Evolutionary conservation across 2,888 invertebrate genomes (phyloP).

Genomic region (Hirtodrosophila alboralis): DNA sequence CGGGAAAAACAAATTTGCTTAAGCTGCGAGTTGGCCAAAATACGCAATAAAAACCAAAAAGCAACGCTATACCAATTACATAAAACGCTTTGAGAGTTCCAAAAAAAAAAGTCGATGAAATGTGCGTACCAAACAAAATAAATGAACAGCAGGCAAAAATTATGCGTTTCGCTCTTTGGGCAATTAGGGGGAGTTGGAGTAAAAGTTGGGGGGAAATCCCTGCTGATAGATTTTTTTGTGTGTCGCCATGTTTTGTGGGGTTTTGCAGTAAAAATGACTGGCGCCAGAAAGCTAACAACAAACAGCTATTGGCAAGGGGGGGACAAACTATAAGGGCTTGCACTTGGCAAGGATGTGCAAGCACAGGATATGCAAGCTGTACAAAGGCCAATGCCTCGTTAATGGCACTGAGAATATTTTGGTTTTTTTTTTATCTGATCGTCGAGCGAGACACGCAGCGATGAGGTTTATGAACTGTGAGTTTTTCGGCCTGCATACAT

Average conservation of each 20-base stretch:
- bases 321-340: constrained; percentile 31
- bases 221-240: constrained; percentile 16
- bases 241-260: constrained; percentile 43
- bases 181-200: constrained; percentile 34
- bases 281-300: constrained; percentile 68
- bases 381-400: constrained; percentile 71
- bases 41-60: constrained; percentile 32
- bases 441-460: constrained; percentile 29
- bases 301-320: constrained; percentile 31
- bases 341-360: constrained; percentile 59
- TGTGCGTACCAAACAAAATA: constrained; percentile 56
- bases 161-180: constrained; percentile 46
- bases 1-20: constrained; percentile 69
- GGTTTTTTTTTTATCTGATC: constrained; percentile 13
- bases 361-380: constrained; percentile 47
- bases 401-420: constrained; percentile 59
- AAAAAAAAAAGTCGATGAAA: constrained; percentile 42
- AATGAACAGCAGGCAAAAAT: constrained; percentile 67
- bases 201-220: constrained; percentile 17
- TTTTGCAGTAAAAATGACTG: constrained; percentile 47
- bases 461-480: constrained; percentile 58
- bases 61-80: constrained; percentile 78
- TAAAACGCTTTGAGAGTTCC: constrained; percentile 61
- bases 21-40: constrained; percentile 31
- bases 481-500: constrained; percentile 39